A percentile compares a stretch with the other conserved stretches of the same genome.
Conservation (phyloP, 2,113 vertebrate genomes). For the Astur gentilis region DNA sequence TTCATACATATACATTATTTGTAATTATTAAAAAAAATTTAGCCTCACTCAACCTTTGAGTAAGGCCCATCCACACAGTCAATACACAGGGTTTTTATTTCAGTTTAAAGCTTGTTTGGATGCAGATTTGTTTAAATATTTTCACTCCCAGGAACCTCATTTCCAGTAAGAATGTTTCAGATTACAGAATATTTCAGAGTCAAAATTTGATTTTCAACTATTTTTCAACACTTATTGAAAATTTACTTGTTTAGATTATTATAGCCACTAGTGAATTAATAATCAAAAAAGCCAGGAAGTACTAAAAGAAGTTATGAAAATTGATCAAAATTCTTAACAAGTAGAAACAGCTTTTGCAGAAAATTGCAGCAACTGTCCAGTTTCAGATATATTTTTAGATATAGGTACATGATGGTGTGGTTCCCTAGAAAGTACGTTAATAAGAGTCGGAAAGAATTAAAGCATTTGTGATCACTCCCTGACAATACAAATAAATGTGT, state of each 20-base stretch:
- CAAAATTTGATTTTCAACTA: neutral
- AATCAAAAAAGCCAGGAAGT: neutral
- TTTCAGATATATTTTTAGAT: neutral
- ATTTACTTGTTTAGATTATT: neutral
- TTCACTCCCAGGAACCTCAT: neutral
- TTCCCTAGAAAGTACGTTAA: neutral
- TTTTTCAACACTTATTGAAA: neutral
- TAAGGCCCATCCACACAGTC: neutral
- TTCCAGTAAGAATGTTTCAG: neutral
- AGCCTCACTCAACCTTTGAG: neutral
- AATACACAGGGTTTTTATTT: neutral
- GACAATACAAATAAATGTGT: neutral
- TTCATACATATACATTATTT: neutral
- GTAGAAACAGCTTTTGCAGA: neutral
- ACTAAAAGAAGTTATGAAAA: neutral
- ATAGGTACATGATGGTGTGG: neutral
- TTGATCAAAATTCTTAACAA: neutral
- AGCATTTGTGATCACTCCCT: neutral
- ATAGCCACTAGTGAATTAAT: neutral
- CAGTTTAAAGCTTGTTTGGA: neutral
- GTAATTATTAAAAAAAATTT: neutral
- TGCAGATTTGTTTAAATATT: neutral
- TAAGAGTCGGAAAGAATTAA: neutral
- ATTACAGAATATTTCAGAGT: neutral
- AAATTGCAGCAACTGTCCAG: neutral